Conservation (phyloP, 2,888 invertebrate species). For the Polymixis flavicincta region DNA sequence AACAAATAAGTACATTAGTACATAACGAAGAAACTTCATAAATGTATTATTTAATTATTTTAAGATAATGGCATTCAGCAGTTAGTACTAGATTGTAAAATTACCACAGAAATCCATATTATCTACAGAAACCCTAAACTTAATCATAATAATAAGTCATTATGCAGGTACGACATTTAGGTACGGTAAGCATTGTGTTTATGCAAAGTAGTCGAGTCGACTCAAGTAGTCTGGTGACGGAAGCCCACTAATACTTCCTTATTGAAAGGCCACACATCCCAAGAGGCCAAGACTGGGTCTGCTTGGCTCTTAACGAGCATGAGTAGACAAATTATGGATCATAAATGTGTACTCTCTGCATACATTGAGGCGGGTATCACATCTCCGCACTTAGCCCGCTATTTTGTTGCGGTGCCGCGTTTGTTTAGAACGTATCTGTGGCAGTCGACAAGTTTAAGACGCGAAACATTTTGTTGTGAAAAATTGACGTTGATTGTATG, state of each 20-base stretch:
- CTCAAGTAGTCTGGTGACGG: background rate
- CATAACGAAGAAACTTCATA: slow-evolving; percentile 42
- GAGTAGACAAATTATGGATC: background rate
- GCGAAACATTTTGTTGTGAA: no score
- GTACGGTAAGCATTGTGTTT: slow-evolving; percentile 7
- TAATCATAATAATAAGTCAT: slow-evolving; percentile 3
- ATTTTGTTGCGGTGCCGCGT: no score
- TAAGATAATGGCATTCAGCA: slow-evolving; percentile 50
- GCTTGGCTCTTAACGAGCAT: slow-evolving; percentile 4
- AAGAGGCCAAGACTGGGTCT: background rate
- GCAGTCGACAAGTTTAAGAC: no score
- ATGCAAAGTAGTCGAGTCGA: slow-evolving; percentile 6
- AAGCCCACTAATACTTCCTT: background rate
- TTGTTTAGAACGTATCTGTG: no score
- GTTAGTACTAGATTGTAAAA: slow-evolving; percentile 53
- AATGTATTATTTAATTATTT: slow-evolving; percentile 22
- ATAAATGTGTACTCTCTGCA: background rate
- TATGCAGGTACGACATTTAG: background rate
- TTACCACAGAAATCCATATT: slow-evolving; percentile 36
- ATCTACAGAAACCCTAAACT: background rate
- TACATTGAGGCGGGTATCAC: background rate
- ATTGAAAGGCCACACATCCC: background rate
- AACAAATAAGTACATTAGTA: slow-evolving; percentile 55
- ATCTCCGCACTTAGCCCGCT: no score
- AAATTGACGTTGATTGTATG: no score